Conservation (phyloP, 2,888 invertebrate species). For the Lithosia quadra region DNA sequence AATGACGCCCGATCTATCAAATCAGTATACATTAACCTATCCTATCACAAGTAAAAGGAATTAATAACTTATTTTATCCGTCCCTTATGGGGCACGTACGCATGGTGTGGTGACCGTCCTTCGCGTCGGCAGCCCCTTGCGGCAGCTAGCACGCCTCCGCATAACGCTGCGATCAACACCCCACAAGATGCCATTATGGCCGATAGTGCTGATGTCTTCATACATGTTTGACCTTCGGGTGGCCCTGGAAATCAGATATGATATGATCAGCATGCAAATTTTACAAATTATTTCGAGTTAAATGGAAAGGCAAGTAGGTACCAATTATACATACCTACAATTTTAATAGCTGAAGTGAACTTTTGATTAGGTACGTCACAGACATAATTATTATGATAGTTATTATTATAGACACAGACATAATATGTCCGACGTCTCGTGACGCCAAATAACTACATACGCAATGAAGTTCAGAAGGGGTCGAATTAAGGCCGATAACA, state of each 20-base stretch:
- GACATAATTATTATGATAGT: no score
- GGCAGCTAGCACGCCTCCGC: slow-evolving; percentile 91
- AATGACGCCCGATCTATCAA: not conserved
- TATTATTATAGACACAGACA: no score
- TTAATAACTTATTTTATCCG: slow-evolving; percentile 82
- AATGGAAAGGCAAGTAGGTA: not conserved
- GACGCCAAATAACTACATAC: no score
- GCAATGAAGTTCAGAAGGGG: no score
- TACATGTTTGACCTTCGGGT: slow-evolving; percentile 88
- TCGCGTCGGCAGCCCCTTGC: slow-evolving; percentile 91
- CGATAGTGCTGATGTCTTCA: slow-evolving; percentile 88
- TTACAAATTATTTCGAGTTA: not conserved
- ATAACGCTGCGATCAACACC: slow-evolving; percentile 90
- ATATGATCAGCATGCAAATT: not conserved
- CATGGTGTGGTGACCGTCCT: slow-evolving; percentile 77
- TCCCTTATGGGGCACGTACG: slow-evolving; percentile 89
- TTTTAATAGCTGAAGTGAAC: not conserved
- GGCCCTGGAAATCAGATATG: slow-evolving; percentile 55
- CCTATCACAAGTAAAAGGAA: not conserved
- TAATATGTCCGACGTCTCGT: no score
- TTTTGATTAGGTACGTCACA: no score
- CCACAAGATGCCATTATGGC: slow-evolving; percentile 90
- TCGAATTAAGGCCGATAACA: no score
- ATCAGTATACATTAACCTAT: not conserved
- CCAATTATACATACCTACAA: no score